Conservation (phyloP, 2,113 vertebrate species). For the Chauna torquata region DNA sequence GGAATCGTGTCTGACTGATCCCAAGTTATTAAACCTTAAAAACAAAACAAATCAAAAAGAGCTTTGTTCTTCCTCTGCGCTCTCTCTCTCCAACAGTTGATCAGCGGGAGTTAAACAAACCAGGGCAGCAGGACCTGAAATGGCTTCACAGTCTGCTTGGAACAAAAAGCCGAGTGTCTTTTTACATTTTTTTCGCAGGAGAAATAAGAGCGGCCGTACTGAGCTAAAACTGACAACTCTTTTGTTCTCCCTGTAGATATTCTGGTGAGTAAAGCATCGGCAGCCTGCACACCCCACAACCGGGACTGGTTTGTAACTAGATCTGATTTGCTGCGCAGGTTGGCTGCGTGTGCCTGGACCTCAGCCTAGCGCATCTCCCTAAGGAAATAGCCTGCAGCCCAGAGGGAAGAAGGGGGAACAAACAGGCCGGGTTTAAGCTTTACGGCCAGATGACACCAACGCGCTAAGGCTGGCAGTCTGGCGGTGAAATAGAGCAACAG, state of each 20-base stretch:
- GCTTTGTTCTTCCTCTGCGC: neutral
- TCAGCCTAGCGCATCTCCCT: neutral
- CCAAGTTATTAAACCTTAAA: neutral
- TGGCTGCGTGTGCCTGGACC: neutral
- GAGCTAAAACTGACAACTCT: neutral
- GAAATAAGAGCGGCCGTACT: neutral
- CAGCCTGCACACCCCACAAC: neutral
- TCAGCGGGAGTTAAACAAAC: neutral
- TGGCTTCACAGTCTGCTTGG: neutral
- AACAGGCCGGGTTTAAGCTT: neutral
- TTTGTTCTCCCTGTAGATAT: conserved; percentile 2
- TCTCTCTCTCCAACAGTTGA: neutral
- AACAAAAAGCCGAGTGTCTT: conserved; percentile 8
- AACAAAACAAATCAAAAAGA: neutral
- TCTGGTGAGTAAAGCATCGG: conserved; percentile 13
- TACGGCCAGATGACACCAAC: neutral
- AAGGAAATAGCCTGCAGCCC: neutral
- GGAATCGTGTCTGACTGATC: neutral
- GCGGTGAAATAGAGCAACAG: neutral
- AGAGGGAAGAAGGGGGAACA: neutral
- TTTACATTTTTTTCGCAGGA: neutral
- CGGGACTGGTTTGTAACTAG: neutral
- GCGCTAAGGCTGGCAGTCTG: neutral
- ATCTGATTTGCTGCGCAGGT: neutral
- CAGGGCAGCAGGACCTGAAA: conserved; percentile 8